Evolutionary conservation across 2,797 vertebrate genomes (phyloP).

Genomic region (Helicolenus hilgendorfi): DNA sequence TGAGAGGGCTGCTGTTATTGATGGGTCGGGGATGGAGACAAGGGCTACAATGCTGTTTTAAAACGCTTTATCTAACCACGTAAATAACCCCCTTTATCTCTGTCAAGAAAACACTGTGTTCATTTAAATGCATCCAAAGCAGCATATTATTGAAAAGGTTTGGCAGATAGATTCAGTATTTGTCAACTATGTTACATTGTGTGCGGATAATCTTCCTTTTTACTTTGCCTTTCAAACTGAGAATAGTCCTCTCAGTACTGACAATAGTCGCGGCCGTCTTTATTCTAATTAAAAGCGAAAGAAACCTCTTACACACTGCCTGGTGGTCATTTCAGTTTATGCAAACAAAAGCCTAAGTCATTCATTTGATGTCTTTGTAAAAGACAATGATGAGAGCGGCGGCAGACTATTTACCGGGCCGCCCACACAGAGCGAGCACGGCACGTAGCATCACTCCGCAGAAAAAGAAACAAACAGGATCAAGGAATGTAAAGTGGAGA

Average conservation of each 20-base stretch:
- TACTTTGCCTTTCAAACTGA: background rate
- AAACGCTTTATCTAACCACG: constrained; percentile 36
- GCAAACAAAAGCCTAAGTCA: constrained; percentile 29
- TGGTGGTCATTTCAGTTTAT: constrained; percentile 23
- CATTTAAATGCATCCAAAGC: constrained; percentile 19
- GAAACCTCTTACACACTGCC: background rate
- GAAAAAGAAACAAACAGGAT: constrained; percentile 45
- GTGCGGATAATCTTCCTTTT: constrained; percentile 5
- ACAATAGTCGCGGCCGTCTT: background rate
- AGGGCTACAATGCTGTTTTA: constrained; percentile 28
- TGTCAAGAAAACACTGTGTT: constrained; percentile 25
- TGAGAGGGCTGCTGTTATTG: constrained; percentile 57
- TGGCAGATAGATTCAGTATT: background rate
- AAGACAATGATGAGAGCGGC: constrained; percentile 21
- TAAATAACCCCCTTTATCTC: constrained; percentile 43
- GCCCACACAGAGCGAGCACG: constrained; percentile 36
- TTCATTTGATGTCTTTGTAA: constrained; percentile 51
- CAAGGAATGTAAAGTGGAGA: constrained; percentile 37
- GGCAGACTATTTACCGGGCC: constrained; percentile 38
- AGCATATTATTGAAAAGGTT: background rate
- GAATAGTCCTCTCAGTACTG: background rate
- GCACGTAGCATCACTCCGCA: constrained; percentile 37
- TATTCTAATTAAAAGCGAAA: background rate
- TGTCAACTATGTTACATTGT: background rate
- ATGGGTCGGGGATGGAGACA: constrained; percentile 29